These are phyloP conservation scores for Halictus ligatus DNA, from an alignment of 2,888 invertebrate species.

Conservation along the genomic window DNA sequence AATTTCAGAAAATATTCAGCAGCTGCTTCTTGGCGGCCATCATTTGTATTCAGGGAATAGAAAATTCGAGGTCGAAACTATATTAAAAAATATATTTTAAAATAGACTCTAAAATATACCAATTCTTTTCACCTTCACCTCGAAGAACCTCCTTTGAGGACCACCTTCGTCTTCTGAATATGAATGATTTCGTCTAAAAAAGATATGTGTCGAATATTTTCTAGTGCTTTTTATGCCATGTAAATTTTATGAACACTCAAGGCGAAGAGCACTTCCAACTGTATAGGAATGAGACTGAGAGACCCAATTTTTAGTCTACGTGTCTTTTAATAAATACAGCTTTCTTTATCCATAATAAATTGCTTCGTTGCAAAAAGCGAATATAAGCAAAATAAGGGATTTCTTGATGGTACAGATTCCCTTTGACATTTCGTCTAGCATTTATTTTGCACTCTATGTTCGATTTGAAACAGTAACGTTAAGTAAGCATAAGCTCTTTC, in stretches of 20 bases:
- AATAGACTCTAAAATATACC: neutral
- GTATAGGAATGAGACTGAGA: neutral
- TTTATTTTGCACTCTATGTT: no score
- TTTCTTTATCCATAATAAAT: neutral
- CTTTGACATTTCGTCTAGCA: no score
- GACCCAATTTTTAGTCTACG: neutral
- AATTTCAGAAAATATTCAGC: no score
- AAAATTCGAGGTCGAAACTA: no score
- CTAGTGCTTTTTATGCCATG: neutral
- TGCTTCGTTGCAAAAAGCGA: neutral
- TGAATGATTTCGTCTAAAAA: neutral
- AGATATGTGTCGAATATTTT: neutral
- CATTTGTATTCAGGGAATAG: no score
- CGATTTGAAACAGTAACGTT: no score
- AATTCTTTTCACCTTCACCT: neutral
- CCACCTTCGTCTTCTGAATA: neutral
- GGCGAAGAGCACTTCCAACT: neutral
- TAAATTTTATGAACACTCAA: constrained; percentile 2
- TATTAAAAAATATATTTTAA: no score
- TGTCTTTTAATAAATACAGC: neutral
- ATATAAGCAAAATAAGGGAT: neutral
- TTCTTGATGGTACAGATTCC: no score
- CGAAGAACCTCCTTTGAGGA: neutral
- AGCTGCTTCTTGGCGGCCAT: no score
- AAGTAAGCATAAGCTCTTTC: no score